phyloP scores from a whole-genome alignment of 2,888 invertebrate genomes.

The Bellardia pandia region DNA sequence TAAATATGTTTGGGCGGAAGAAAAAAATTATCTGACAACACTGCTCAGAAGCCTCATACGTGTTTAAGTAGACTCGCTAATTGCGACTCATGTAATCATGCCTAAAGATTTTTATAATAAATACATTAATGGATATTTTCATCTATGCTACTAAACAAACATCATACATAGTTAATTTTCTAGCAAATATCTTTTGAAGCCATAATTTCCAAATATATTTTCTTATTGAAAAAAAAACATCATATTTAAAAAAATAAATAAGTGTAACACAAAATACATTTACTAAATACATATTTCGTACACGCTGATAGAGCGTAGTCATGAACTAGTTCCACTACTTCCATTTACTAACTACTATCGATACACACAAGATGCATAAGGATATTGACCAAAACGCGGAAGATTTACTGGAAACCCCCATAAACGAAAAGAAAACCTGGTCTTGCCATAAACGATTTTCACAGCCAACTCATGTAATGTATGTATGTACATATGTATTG shows the following conservation, averaged over 20 bases:
- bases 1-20: no score
- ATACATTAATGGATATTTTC: no score
- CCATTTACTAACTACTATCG: background rate
- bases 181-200: background rate
- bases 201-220: background rate
- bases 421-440: conserved; percentile 39
- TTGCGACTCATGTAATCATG: no score
- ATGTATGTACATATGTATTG: background rate
- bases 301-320: background rate
- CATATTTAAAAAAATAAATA: conserved; percentile 12
- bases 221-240: background rate
- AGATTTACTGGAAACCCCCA: conserved; percentile 41
- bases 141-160: background rate
- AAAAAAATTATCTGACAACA: no score
- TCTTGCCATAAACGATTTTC: conserved; percentile 34
- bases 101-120: no score
- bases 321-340: conserved; percentile 33
- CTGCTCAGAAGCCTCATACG: no score
- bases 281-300: background rate
- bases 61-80: no score
- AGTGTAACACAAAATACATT: conserved; percentile 7
- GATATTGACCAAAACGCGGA: conserved; percentile 67
- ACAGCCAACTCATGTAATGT: background rate
- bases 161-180: background rate
- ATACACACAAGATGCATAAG: conserved; percentile 34